A percentile compares a stretch with the other conserved stretches of the same genome.
Evolutionary conservation across 30 jellyfish, hydroid and myxozoan genomes (phyloP).

Genomic region (Hydractinia symbiolongicarpus): DNA sequence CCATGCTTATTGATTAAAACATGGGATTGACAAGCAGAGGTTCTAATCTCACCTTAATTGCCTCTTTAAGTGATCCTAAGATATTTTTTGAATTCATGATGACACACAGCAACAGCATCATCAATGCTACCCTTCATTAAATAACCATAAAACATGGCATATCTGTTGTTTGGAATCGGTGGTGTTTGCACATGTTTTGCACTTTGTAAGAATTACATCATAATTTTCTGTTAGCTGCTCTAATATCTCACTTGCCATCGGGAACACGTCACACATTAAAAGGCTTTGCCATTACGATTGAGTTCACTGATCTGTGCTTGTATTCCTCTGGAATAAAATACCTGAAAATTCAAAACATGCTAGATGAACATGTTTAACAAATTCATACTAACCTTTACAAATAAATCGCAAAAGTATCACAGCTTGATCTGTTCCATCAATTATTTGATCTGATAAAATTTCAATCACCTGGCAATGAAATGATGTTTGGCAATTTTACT

Average conservation of each 20-base stretch:
- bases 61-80: neutral
- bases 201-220: neutral
- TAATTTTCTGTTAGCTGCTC: constrained; percentile 4
- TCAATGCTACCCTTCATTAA: neutral
- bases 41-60: neutral
- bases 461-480: neutral
- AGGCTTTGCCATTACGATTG: neutral
- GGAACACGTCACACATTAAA: neutral
- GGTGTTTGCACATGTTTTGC: neutral
- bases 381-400: neutral
- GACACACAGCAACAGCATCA: neutral
- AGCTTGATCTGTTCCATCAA: neutral
- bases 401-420: neutral
- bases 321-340: neutral
- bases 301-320: neutral
- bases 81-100: neutral
- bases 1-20: neutral
- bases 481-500: neutral
- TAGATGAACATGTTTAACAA: neutral
- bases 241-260: neutral
- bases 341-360: neutral
- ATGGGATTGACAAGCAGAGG: neutral
- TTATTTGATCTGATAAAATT: constrained; percentile 2
- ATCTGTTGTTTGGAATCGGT: neutral
- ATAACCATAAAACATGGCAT: neutral